Percentiles rank a stretch among this genome's conserved stretches.
Conservation (phyloP, 2,888 invertebrate species). For the Heliothis peltigera region DNA sequence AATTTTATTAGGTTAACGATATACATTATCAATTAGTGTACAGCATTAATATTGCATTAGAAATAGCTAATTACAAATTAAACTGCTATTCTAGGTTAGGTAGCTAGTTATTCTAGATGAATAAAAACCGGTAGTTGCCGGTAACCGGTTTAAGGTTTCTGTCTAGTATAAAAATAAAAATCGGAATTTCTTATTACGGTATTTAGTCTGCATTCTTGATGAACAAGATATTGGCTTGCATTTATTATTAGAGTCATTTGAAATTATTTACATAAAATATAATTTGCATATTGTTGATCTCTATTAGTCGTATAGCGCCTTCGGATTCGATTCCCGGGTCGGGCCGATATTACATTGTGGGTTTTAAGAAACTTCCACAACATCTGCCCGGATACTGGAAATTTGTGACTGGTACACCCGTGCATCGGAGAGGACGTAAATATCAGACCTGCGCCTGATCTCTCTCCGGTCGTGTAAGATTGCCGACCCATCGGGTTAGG, state of each 20-base stretch:
- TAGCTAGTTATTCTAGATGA: conserved; percentile 22
- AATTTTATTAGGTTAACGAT: not conserved
- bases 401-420: too few species aligned
- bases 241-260: not conserved
- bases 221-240: not conserved
- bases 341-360: too few species aligned
- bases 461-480: too few species aligned
- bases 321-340: too few species aligned
- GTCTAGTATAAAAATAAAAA: conserved; percentile 16
- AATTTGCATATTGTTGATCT: not conserved
- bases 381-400: too few species aligned
- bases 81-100: conserved; percentile 20
- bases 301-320: too few species aligned
- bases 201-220: conserved; percentile 8
- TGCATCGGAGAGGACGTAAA: too few species aligned
- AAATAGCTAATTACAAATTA: not conserved
- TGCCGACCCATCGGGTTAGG: too few species aligned
- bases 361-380: too few species aligned
- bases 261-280: not conserved
- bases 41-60: conserved; percentile 1
- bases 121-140: conserved; percentile 22
- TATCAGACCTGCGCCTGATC: too few species aligned
- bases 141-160: conserved; percentile 31
- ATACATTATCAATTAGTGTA: not conserved
- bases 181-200: conserved; percentile 27